Base-by-base conservation (phyloP, 2,113 vertebrate species). In the Grantiella picta region DNA sequence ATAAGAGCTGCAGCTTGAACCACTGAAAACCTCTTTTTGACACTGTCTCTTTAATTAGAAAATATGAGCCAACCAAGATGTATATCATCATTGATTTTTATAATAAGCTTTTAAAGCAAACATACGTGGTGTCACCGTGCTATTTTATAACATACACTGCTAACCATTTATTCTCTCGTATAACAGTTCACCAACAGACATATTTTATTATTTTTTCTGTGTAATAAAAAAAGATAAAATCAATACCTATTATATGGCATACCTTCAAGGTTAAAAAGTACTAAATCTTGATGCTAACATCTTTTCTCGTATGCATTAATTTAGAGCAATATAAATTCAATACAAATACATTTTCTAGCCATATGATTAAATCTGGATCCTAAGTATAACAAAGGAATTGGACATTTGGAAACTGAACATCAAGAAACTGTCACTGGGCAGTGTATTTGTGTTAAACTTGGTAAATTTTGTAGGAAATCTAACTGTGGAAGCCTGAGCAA, bases 81-180 rank as follows among this genome's bases (percentile, higher is more conserved):
- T 95, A 95, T 93, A 89, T 96, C 86, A 82, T n/a, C 76, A 97
- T 93, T 93, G 95, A 97, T 96, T 96, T 97, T 96, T 96, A 86
- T 96, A 97, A 97, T 95, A 96, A 96, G 95, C 93, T 96, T 95
- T 97, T 96, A 96, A 96, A 96, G 95, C 90, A 96, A 96, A 96
- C 92, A 95, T 78, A 90, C 90, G 57, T 97, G 93, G 95, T 96
- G 95, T 94, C 96, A 96, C 86, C 1, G 1, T 88, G 86, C 90
- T 94, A 7, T 91, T 97, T 96, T 97, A 97, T 94, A 95, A 82
- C 94, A 91, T 94, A 91, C 86, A 75, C 70, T 82, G 84, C 90
- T 91, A 79, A 80, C 90, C 95, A 94, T 97, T 96, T 95, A 95
- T 93, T 92, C 88, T 90, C 52, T 94, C 45, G 0, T 94, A 94